Evolutionary conservation across 1,140 invertebrate genomes (phyloP).

Genomic region (Anastrepha obliqua): DNA sequence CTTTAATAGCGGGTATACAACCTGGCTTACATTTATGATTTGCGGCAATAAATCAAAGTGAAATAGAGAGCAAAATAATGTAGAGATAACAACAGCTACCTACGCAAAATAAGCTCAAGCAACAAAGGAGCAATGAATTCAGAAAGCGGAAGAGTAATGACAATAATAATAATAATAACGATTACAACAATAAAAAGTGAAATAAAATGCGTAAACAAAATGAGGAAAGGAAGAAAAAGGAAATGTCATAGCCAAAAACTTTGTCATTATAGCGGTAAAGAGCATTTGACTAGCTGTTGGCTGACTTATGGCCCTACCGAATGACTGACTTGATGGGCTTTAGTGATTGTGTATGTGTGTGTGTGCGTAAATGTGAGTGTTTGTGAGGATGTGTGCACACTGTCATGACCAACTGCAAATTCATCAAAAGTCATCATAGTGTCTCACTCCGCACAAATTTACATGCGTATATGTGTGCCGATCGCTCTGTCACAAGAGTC

Average conservation of each 20-base stretch:
- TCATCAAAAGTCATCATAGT: slow-evolving; percentile 1
- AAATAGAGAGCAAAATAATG: neutral
- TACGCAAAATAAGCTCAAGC: neutral
- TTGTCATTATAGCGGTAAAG: neutral
- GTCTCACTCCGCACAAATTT: neutral
- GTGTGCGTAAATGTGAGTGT: neutral
- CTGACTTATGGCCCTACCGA: neutral
- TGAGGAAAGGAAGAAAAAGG: no score
- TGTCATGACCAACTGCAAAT: neutral
- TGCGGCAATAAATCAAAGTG: slow-evolving; percentile 23
- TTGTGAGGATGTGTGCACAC: neutral
- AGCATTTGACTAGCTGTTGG: neutral
- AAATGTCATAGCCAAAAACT: neutral
- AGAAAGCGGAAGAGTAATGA: slow-evolving; percentile 9
- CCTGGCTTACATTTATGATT: slow-evolving; percentile 10
- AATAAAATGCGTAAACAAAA: no score
- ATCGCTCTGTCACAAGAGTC: neutral
- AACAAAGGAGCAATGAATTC: neutral
- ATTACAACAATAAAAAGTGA: neutral
- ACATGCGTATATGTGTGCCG: neutral
- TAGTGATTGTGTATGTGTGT: neutral
- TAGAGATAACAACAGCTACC: no score
- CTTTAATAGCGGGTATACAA: neutral
- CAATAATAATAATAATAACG: slow-evolving; percentile 34
- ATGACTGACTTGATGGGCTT: neutral